Base-by-base conservation (phyloP, 2,113 vertebrate species). In the Aspiorhynchus laticeps region DNA sequence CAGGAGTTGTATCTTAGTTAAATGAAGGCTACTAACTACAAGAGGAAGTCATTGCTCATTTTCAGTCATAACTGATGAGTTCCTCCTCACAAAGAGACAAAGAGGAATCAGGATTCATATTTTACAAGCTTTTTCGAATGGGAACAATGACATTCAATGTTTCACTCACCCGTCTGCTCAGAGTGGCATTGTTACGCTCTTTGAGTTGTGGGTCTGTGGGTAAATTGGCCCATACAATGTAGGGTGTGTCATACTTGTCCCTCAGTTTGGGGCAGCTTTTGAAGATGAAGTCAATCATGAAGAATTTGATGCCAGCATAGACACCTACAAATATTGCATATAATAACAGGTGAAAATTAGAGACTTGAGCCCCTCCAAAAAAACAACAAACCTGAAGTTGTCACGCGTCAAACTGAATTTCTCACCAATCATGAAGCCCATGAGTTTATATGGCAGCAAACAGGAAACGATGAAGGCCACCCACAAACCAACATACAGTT, bases 191-290 rank as follows among this genome's bases (percentile, higher is more conserved):
- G 87, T 94, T 91, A 26, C 97, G 95, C 87, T 99, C 97, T 91
- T 98, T 99, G 88, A 99, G 96, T 93, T 99, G 98, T 48, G 97
- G 96, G 94, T 99, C 97, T 0, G 98, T 99, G 10, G 97, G 97
- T 36, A 99, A 93, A 73, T 85, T 96, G 89, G 92, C 96, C 98
- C 98, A 99, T 91, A 99, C 93, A 89, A 98, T 96, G 91, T 96
- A 96, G 7, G 97, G 97, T 0, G 98, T 99, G 91, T 99, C 98
- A 38, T 96, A 99, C 88, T 97, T 97, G 90, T 95, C 95, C 48
- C 97, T 94, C 75, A 99, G 95, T 87, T 98, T 95, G 2, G 97
- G 97, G 87, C 97, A 99, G 79, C 98, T 96, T 92, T 96, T 98
- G 88, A 98, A 99, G 94, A 99, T 93, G 87, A 98, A 99, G 91